Evolutionary conservation across 2,797 vertebrate species (phyloP).

Genomic region (Molossus alvarezi): DNA sequence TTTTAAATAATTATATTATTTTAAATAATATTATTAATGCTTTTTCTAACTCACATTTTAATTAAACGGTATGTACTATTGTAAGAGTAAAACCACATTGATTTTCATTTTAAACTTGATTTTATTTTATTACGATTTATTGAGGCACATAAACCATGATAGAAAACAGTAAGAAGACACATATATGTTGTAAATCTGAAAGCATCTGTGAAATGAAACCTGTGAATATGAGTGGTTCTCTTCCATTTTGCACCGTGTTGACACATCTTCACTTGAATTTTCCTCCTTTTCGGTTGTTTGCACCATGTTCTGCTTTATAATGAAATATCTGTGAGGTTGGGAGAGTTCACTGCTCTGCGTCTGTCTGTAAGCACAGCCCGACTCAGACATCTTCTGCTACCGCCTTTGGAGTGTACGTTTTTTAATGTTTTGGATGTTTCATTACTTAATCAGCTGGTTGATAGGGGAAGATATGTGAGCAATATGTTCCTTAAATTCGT

Average conservation of each 20-base stretch:
- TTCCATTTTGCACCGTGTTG: neutral
- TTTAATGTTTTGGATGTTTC: neutral
- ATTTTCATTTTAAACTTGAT: neutral
- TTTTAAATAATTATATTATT: neutral
- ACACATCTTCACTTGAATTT: neutral
- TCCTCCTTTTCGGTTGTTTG: neutral
- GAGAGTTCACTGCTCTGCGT: too few relatives aligned
- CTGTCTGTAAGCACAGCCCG: neutral
- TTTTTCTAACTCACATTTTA: neutral
- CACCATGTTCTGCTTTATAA: fast-evolving
- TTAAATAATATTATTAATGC: neutral
- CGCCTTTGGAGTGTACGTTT: neutral
- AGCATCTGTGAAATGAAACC: neutral
- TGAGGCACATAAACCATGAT: neutral
- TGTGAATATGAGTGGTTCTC: neutral
- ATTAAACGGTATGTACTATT: neutral
- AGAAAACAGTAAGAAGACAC: neutral
- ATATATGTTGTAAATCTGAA: neutral
- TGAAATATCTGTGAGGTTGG: neutral
- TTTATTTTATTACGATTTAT: neutral
- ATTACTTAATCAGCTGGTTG: slow-evolving; percentile 17
- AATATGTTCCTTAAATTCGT: neutral
- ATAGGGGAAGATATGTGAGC: neutral
- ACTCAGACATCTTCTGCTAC: neutral
- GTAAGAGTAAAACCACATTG: neutral